A percentile compares a stretch with the other conserved stretches of the same genome.
These are phyloP conservation scores for Campylomormyrus numenius DNA, from an alignment of 2,113 vertebrate species.

Conservation along the genomic window DNA sequence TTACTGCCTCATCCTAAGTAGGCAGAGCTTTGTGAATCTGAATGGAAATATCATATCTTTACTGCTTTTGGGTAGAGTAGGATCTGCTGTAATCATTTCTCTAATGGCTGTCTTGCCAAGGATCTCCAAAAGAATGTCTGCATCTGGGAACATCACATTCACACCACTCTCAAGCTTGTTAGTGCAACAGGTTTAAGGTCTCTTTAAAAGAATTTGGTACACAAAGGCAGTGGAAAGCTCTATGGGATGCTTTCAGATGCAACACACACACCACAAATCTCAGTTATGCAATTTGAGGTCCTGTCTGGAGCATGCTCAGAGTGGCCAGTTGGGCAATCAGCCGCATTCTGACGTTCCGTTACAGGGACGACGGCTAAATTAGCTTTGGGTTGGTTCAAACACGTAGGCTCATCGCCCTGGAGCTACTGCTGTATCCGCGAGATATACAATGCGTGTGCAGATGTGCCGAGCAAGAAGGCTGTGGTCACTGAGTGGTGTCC, in stretches of 20 bases:
- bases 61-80: neutral
- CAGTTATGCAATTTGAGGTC: neutral
- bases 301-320: neutral
- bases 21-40: conserved; percentile 11
- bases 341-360: neutral
- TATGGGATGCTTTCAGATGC: neutral
- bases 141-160: neutral
- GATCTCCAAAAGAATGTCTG: neutral
- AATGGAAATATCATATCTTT: neutral
- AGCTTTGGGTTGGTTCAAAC: neutral
- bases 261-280: neutral
- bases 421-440: neutral
- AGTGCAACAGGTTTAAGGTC: neutral
- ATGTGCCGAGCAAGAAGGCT: neutral
- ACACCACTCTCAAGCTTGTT: neutral
- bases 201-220: neutral
- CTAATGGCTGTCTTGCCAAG: neutral
- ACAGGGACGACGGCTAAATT: neutral
- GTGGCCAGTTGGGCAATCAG: neutral
- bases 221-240: neutral
- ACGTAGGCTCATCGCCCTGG: neutral
- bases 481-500: neutral
- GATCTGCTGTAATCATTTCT: neutral
- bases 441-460: neutral
- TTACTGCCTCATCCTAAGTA: neutral